Evolutionary conservation across 2,113 vertebrate genomes (phyloP).

Genomic region (Entomyzon cyanotis): DNA sequence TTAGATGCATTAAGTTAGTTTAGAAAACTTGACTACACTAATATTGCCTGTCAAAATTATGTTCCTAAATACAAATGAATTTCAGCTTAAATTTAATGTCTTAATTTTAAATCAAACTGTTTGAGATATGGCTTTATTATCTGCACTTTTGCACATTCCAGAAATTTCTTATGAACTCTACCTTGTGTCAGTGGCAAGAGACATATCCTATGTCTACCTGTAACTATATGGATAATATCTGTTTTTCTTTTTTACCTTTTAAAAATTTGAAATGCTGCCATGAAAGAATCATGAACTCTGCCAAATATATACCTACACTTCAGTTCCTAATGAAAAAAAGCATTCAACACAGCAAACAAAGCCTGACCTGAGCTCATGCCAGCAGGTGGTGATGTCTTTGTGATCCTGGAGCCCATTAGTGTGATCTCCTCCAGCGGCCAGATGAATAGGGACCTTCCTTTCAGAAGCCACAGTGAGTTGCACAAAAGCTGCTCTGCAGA

Average conservation of each 20-base stretch:
- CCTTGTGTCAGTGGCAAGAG: background rate
- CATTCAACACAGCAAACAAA: constrained; percentile 42
- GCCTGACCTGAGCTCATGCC: constrained; percentile 1
- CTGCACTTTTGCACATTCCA: background rate
- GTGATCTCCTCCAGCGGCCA: constrained; percentile 22
- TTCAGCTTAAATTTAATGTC: background rate
- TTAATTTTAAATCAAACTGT: background rate
- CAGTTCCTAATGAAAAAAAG: background rate
- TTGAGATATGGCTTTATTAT: background rate
- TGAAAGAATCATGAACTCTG: background rate
- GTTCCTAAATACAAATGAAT: background rate
- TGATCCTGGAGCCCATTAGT: constrained; percentile 53
- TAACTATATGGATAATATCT: background rate
- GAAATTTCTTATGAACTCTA: background rate
- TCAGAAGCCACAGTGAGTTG: constrained; percentile 21
- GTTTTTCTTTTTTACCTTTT: background rate
- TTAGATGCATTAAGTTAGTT: background rate
- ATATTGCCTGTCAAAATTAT: background rate
- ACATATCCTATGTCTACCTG: background rate
- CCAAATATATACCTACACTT: background rate
- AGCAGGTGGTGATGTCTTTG: constrained; percentile 52
- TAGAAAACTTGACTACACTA: background rate
- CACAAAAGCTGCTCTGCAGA: constrained; percentile 42
- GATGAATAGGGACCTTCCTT: constrained; percentile 56
- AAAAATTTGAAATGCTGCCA: background rate